Base-by-base conservation (phyloP, 2,888 invertebrate species). In the Coecobrya sp. region DNA sequence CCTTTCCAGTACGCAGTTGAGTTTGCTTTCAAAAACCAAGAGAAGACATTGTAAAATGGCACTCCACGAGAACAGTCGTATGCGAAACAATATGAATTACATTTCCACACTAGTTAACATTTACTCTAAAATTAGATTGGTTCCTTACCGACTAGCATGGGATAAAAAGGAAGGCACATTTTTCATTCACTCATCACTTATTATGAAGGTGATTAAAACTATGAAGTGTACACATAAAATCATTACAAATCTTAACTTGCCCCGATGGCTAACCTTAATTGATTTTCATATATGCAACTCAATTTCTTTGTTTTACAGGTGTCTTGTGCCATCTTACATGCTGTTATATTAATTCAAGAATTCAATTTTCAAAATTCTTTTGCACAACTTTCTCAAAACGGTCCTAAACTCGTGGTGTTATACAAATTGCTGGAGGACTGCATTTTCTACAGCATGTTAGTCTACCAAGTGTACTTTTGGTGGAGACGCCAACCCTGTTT, bases 381-480 rank as follows among this genome's bases (percentile, higher is more conserved):
- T 2, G 2, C 73, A 10, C n/a, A 19, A 22, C n/a, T 73, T 42
- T 36, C 36, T 8, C 16, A 19, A 1, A 73, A 19, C 8, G 42
- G n/a, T 7, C 2, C 73, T 19, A 16, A 42, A 36, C 13, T 73
- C 19, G 4, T n/a, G 5, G 8, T 36, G 7, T 1, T 73, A 0
- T 73, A 73, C 19, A 11, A n/a, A 10, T 1, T n/a, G 4, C 19
- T 73, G 73, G 73, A 73, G n/a, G 19, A n/a, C 11, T 36, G n/a
- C 36, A 42, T 42, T 19, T 73, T 42, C 22, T n/a, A n/a, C 3
- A 42, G n/a, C 10, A 16, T 73, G 73, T 2, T 73, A 7, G 1
- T 45, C 13, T 76, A 76, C 25, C 76, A 76, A 76, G 22, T 76
- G 1, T 76, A 76, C 49, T 76, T 76, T 76, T 49, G 25, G 22